Evolutionary conservation across 2,888 invertebrate genomes (phyloP), one percentile per base, ranked within the genome.

Genomic region (Lacanobia oleracea): DNA sequence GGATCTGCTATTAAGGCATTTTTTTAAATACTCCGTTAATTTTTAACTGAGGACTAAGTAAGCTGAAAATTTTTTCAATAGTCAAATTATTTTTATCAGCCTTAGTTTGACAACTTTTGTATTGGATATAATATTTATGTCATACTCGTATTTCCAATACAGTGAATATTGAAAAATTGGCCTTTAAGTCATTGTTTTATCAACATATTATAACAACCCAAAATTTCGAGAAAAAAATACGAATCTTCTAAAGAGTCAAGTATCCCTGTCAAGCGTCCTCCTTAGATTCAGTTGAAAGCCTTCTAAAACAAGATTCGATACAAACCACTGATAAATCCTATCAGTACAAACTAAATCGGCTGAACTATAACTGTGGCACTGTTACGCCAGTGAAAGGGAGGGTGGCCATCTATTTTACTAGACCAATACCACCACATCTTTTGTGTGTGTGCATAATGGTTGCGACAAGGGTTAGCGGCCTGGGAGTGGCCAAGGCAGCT

Each of bases 341-440:
- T 72, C 56, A 61, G 68, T 82, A 82, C 60, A 53, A 50, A 57
- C 68, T 84, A 77, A 89, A 86, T 85, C 83, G 79, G 62, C 82
- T 84, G 77, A 85, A 89, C 93, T 93, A 93, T 93, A 90, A 91
- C 86, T 93, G 85, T 82, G 91, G 91, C 91, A 87, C 91, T 87
- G 88, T 92, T 92, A 89, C 91, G 90, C 89, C 88, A 94, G 95
- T 95, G 95, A 95, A 95, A 95, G 95, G 95, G 93, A 93, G 94
- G 95, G 94, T 94, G 90, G 90, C 92, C 93, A 94, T 94, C 94
- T 94, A 92, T 93, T 94, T 91, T 90, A 92, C 89, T 91, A 90
- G 92, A 93, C 90, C 89, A 90, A 90, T 85, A 86, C 86, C 71
- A 77, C 81, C 81, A 77, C 81, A 85, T 86, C 86, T 83, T 86